Evolutionary conservation across 2,113 vertebrate genomes (phyloP).

Genomic region (Dryoscopus gambensis): DNA sequence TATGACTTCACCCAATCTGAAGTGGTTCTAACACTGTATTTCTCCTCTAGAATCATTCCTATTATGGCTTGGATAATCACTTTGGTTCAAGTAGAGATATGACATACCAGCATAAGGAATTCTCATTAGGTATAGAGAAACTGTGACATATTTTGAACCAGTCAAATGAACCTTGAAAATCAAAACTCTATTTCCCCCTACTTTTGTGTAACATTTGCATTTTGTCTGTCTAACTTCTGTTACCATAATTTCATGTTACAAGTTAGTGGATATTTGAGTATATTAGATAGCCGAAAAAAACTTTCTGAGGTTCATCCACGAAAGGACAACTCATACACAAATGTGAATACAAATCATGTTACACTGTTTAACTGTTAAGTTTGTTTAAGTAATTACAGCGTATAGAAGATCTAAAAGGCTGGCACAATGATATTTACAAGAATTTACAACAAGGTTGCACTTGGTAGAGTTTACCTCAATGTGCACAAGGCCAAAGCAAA

Average conservation of each 20-base stretch:
- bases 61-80: not conserved
- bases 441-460: not conserved
- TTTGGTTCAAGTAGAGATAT: not conserved
- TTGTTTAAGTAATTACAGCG: not conserved
- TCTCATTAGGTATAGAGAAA: not conserved
- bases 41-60: not conserved
- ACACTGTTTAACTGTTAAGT: not conserved
- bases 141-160: not conserved
- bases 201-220: not conserved
- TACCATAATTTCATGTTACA: not conserved
- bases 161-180: not conserved
- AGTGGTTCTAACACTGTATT: not conserved
- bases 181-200: not conserved
- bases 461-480: not conserved
- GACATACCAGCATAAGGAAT: conserved; percentile 11
- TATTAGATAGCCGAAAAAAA: not conserved
- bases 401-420: not conserved
- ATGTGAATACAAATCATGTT: not conserved
- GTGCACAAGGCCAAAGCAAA: not conserved
- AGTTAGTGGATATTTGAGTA: not conserved
- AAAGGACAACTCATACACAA: not conserved
- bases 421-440: not conserved
- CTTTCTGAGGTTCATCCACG: not conserved
- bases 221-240: not conserved
- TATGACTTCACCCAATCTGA: conserved; percentile 8